Evolutionary conservation across 2,888 invertebrate genomes (phyloP).

Genomic region (Nomada fabriciana): DNA sequence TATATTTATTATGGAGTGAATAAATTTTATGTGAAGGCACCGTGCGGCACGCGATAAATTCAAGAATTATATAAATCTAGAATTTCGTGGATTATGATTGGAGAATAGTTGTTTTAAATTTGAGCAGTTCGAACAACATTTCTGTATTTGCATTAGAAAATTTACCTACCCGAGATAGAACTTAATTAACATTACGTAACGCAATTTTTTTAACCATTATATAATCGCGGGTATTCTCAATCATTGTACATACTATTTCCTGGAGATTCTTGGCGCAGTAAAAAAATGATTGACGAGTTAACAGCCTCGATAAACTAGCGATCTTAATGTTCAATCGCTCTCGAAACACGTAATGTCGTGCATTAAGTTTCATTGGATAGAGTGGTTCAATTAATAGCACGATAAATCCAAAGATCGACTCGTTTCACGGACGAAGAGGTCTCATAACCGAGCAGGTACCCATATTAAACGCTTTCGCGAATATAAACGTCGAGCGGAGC

Average conservation of each 20-base stretch:
- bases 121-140: neutral
- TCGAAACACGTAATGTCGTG: conserved; percentile 9
- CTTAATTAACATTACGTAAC: neutral
- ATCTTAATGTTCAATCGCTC: conserved; percentile 46
- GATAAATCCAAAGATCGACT: conserved; percentile 31
- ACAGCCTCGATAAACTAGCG: conserved; percentile 25
- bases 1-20: no score
- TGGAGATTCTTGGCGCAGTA: conserved; percentile 8
- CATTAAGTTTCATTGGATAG: conserved; percentile 13
- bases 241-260: conserved; percentile 6
- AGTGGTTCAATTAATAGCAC: conserved; percentile 43
- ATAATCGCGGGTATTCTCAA: neutral
- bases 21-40: no score
- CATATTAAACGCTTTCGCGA: conserved; percentile 7
- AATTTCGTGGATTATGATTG: no score
- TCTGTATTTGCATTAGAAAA: neutral
- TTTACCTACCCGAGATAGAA: no score
- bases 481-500: conserved; percentile 11
- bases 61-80: no score
- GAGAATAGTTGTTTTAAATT: no score
- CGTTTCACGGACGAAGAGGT: conserved; percentile 2
- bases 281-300: conserved; percentile 23
- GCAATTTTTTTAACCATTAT: neutral
- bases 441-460: conserved; percentile 16
- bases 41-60: no score